Evolutionary conservation across 1,140 invertebrate species (phyloP).

Genomic region (Panagrolaimus sp.): DNA sequence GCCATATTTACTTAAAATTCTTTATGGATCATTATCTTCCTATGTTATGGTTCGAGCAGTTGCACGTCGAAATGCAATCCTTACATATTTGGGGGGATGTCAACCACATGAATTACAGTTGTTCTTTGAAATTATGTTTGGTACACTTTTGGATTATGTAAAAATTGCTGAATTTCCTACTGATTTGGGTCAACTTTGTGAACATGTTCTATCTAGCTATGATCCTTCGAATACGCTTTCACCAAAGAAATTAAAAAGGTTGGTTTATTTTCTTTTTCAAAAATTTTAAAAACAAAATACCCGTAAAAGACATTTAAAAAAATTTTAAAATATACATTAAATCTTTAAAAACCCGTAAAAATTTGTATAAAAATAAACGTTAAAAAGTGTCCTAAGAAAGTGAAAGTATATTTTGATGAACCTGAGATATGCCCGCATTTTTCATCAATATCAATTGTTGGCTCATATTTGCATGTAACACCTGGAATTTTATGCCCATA

Average conservation of each 20-base stretch:
- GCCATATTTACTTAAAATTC: conserved; percentile 22
- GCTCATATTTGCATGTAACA: not conserved
- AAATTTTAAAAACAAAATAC: conserved; percentile 9
- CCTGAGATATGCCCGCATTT: not conserved
- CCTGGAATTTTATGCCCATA: not conserved
- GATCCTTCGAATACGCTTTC: not conserved
- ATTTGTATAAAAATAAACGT: too few relatives aligned
- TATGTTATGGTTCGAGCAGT: not conserved
- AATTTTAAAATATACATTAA: not conserved
- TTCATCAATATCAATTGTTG: not conserved
- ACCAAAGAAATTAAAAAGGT: conserved; percentile 6
- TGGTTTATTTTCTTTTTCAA: conserved; percentile 2
- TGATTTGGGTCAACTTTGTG: too few relatives aligned
- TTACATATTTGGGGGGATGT: conserved; percentile 24
- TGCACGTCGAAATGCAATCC: conserved; percentile 18
- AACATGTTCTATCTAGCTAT: not conserved
- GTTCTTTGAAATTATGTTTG: conserved; percentile 24
- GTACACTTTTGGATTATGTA: conserved; percentile 3
- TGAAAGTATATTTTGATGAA: not conserved
- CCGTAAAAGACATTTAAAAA: conserved; percentile 5
- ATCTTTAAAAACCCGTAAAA: not conserved
- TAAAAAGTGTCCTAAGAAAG: too few relatives aligned
- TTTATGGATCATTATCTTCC: conserved; percentile 21
- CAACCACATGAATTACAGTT: conserved; percentile 22
- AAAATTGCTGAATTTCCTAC: not conserved